Base-by-base conservation (phyloP, 1,140 invertebrate species). In the Eupeodes corollae region DNA sequence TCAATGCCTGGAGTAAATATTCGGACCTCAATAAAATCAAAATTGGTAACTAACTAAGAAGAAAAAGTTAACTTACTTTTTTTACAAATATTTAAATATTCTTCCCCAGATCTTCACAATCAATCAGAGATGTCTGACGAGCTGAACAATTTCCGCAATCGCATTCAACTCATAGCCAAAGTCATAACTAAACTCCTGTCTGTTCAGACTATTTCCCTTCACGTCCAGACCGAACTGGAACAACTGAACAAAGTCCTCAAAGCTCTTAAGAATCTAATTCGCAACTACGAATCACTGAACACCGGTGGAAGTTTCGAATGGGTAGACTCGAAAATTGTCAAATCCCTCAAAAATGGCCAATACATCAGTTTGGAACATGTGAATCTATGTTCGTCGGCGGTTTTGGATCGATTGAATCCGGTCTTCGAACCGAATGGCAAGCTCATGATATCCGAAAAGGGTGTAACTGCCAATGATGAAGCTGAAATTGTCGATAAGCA, bases 351-450 rank as follows among this genome's bases (percentile, higher is more conserved):
- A 26, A 56, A 51, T 38, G 66, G 66, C 0, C 60, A 67, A 44
- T 65, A 58, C 9, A 63, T 68, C 18, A 48, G 58, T 45, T 43
- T 99, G 35, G 95, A 99, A 69, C 93, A 98, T 71, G 94, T 94
- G 1, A 99, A 99, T 73, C 79, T 97, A 19, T 98, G 95, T 68
- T 93, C 90, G 55, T 79, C 95, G 2, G 94, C 96, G 31, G 91
- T 99, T 11, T 72, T 99, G 52, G 97, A 99, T 72, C 78, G 97
- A 54, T 73, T 99, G 6, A 99, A 99, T 75, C 86, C 86, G 14
- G 73, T 99, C 2, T 74, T 99, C 52, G 97, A 99, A 73, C 88
- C 90, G 1, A 83, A 86, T 56, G 97, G 97, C 2, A 79, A 82
- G 10, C 72, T 99, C 1, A 82, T 79, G 21, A 80, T 99, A 37